A percentile compares a stretch with the other conserved stretches of the same genome.
Evolutionary conservation across 2,888 invertebrate species (phyloP).

Genomic region (Osmoderma eremita): DNA sequence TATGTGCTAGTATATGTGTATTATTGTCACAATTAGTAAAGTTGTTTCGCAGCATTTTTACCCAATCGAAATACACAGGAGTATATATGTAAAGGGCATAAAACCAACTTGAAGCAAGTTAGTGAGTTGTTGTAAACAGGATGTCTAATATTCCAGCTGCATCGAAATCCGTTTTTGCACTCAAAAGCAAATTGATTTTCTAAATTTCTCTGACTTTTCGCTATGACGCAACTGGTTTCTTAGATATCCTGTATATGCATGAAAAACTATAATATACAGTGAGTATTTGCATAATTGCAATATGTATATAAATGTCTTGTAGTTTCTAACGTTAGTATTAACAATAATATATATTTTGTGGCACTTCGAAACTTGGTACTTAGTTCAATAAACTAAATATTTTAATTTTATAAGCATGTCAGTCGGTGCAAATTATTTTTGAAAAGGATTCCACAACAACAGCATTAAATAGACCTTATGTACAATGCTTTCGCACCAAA

Average conservation of each 20-base stretch:
- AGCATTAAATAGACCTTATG: conserved; percentile 20
- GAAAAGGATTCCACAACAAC: conserved; percentile 24
- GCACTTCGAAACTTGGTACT: conserved; percentile 34
- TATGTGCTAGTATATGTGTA: conserved; percentile 40
- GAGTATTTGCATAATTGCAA: conserved; percentile 28
- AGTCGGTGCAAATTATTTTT: conserved; percentile 36
- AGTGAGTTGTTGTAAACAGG: not conserved
- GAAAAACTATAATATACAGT: conserved; percentile 18
- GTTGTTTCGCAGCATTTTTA: conserved; percentile 18
- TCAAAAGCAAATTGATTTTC: not conserved
- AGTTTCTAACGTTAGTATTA: conserved; percentile 30
- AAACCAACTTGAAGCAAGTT: too few species aligned
- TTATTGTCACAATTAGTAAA: conserved; percentile 43
- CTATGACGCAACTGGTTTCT: conserved; percentile 18
- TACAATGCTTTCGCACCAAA: conserved; percentile 35
- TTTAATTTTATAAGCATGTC: conserved; percentile 35
- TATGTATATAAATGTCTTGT: conserved; percentile 29
- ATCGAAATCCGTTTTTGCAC: not conserved
- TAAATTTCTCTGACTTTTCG: not conserved
- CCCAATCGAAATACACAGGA: not conserved
- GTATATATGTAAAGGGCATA: too few species aligned
- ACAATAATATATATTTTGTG: conserved; percentile 37
- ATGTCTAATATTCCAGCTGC: conserved; percentile 21
- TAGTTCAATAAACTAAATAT: conserved; percentile 31
- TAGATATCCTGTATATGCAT: conserved; percentile 25